Evolutionary conservation across 2,888 invertebrate species (phyloP).

Genomic region (Gandaritis pyraliata): DNA sequence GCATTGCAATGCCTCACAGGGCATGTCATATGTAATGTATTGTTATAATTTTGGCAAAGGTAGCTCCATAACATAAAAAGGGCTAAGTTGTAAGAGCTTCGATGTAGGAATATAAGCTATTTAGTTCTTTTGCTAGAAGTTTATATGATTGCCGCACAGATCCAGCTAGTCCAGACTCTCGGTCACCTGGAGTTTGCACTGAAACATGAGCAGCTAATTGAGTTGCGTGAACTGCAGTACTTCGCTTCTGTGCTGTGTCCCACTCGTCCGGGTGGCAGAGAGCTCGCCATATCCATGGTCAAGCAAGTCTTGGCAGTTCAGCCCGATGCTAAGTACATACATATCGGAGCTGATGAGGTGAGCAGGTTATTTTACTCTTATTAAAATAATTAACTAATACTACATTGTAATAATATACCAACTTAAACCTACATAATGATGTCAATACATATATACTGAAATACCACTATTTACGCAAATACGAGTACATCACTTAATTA

Average conservation of each 20-base stretch:
- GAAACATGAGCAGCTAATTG: constrained; percentile 87
- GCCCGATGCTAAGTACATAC: constrained; percentile 86
- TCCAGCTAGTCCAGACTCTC: constrained; percentile 93
- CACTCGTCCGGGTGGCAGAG: constrained; percentile 85
- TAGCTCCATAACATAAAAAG: too few relatives aligned
- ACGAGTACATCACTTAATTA: too few relatives aligned
- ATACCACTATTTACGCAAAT: too few relatives aligned
- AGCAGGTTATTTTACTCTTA: constrained; percentile 10
- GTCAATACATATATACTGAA: too few relatives aligned
- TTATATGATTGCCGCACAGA: constrained; percentile 52
- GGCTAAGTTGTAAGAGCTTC: too few relatives aligned
- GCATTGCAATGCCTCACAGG: too few relatives aligned
- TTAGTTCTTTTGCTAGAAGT: background rate
- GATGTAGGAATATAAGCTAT: background rate
- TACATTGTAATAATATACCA: too few relatives aligned
- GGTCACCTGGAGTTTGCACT: constrained; percentile 94
- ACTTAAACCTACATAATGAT: too few relatives aligned
- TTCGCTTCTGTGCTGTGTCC: constrained; percentile 91
- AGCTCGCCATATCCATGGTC: constrained; percentile 87
- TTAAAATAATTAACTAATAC: too few relatives aligned
- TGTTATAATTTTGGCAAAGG: too few relatives aligned
- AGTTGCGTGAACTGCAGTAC: constrained; percentile 85
- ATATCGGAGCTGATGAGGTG: constrained; percentile 93
- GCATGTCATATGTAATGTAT: too few relatives aligned
- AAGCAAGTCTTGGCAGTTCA: constrained; percentile 89